Conservation (phyloP, 2,888 invertebrate species). For the Drosophila peninsularis region DNA sequence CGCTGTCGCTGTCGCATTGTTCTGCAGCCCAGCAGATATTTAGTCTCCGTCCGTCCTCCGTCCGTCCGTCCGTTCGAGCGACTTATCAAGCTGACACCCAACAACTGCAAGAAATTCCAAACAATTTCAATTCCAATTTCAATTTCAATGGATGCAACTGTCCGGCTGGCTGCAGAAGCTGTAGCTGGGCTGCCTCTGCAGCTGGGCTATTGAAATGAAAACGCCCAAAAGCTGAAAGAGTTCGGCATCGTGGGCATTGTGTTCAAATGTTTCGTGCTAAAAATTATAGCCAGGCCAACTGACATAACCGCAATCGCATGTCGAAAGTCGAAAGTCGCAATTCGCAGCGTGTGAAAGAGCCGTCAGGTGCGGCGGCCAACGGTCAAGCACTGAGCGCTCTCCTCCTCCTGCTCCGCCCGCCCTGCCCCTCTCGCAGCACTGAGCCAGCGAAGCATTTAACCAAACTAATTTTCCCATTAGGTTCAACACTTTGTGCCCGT, state of each 20-base stretch:
- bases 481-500: slow-evolving; percentile 67
- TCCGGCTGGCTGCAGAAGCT: slow-evolving; percentile 1
- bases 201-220: slow-evolving; percentile 51
- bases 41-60: slow-evolving; percentile 17
- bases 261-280: slow-evolving; percentile 57
- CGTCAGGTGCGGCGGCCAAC: slow-evolving; percentile 66
- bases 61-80: slow-evolving; percentile 37
- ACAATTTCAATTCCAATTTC: slow-evolving; percentile 70
- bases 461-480: slow-evolving; percentile 77
- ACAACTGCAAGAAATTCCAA: slow-evolving; percentile 83
- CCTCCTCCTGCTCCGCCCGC: background rate
- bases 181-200: background rate
- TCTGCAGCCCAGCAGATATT: slow-evolving; percentile 39
- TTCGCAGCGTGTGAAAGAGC: slow-evolving; percentile 64
- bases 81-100: slow-evolving; percentile 84
- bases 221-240: slow-evolving; percentile 49
- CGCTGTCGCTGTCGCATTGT: slow-evolving; percentile 67
- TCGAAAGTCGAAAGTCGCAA: slow-evolving; percentile 14
- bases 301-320: slow-evolving; percentile 67
- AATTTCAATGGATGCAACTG: slow-evolving; percentile 63
- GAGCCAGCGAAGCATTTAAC: slow-evolving; percentile 69
- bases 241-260: slow-evolving; percentile 40
- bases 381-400: slow-evolving; percentile 28
- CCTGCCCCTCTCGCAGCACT: slow-evolving; percentile 30
- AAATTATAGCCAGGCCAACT: slow-evolving; percentile 73